Conservation (phyloP, 2,888 invertebrate genomes). For the Phymatocera aterrima region DNA sequence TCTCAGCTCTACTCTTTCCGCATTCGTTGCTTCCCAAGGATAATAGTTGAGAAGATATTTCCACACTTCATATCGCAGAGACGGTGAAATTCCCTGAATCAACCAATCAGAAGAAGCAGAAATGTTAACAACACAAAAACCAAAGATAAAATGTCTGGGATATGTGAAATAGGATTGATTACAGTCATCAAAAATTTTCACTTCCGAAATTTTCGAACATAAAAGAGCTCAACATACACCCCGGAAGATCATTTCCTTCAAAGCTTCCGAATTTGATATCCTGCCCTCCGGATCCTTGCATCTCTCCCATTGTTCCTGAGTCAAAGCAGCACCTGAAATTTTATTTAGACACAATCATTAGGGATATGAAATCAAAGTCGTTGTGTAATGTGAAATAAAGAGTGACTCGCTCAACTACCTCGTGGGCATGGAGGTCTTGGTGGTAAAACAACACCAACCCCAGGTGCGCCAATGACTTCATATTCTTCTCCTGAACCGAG, state of each 20-base stretch:
- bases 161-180: too few relatives aligned
- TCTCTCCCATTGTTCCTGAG: slow-evolving; percentile 88
- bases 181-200: too few relatives aligned
- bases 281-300: slow-evolving; percentile 88
- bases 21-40: slow-evolving; percentile 87
- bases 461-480: slow-evolving; percentile 80
- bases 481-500: slow-evolving; percentile 82
- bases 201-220: background rate
- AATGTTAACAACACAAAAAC: background rate
- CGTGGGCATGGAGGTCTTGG: slow-evolving; percentile 78
- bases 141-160: too few relatives aligned
- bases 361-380: background rate
- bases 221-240: slow-evolving; percentile 82
- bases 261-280: slow-evolving; percentile 85
- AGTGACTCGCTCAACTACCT: slow-evolving; percentile 56
- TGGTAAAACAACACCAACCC: slow-evolving; percentile 80
- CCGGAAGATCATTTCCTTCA: slow-evolving; percentile 92
- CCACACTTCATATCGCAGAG: slow-evolving; percentile 91
- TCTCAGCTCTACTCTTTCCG: slow-evolving; percentile 82
- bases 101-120: slow-evolving; percentile 3
- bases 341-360: background rate
- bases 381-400: background rate
- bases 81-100: slow-evolving; percentile 85
- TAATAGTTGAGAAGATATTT: slow-evolving; percentile 94
- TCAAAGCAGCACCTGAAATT: slow-evolving; percentile 83